Percentiles rank a stretch among this genome's conserved stretches.
Evolutionary conservation across 2,797 vertebrate species (phyloP).

Genomic region (Poecilia gillii): DNA sequence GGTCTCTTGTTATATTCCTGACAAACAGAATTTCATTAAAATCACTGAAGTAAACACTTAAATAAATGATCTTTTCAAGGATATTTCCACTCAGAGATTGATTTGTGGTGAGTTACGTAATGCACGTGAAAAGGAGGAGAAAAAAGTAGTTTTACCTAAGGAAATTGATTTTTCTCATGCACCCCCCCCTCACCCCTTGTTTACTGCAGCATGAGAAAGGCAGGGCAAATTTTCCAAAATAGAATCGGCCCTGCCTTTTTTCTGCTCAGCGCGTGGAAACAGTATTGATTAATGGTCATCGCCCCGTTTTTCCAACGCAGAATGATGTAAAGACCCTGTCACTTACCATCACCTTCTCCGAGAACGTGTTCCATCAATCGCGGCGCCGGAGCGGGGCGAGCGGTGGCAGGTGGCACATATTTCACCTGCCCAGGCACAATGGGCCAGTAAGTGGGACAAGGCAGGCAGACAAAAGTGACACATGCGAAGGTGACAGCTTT

Average conservation of each 20-base stretch:
- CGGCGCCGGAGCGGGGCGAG: constrained; percentile 85
- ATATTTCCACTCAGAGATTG: neutral
- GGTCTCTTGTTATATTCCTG: neutral
- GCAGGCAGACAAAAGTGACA: constrained; percentile 86
- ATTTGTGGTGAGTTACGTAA: constrained; percentile 3
- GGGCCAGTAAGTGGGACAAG: constrained; percentile 84
- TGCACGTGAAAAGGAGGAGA: neutral
- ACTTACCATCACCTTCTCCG: constrained; percentile 80
- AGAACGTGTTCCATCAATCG: constrained; percentile 84
- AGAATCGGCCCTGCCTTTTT: constrained; percentile 62
- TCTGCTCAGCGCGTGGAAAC: constrained; percentile 59
- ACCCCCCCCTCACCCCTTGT: constrained; percentile 45
- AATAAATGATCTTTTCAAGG: neutral
- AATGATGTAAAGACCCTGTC: constrained; percentile 82
- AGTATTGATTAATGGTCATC: constrained; percentile 78
- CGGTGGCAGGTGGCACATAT: constrained; percentile 88
- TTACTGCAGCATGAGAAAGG: constrained; percentile 53
- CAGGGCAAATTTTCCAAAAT: constrained; percentile 60
- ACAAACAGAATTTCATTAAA: neutral
- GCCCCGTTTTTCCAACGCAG: constrained; percentile 61
- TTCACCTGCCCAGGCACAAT: constrained; percentile 92
- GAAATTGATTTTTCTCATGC: constrained; percentile 44
- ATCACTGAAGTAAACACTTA: neutral
- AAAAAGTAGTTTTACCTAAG: constrained; percentile 17
- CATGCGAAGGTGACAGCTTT: constrained; percentile 93